Percentiles rank a stretch among this genome's conserved stretches.
Evolutionary conservation across 2,797 vertebrate genomes (phyloP).

Genomic region (Poecilia velifera): DNA sequence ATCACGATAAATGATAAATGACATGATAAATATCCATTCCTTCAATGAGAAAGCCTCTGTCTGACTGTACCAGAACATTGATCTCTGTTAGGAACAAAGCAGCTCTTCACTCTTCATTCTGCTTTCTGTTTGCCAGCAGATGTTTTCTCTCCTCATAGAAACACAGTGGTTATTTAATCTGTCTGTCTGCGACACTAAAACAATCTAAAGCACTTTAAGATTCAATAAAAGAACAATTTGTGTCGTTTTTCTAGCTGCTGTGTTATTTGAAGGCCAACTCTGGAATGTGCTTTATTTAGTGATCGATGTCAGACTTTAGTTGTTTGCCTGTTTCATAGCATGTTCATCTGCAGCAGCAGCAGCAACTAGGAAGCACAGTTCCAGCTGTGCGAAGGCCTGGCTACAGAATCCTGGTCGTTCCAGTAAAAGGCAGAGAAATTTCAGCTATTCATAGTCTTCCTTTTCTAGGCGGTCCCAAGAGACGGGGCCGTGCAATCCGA

Average conservation of each 20-base stretch:
- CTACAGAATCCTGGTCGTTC: conserved; percentile 62
- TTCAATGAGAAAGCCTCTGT: neutral
- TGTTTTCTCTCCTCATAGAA: conserved; percentile 11
- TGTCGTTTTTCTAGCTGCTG: neutral
- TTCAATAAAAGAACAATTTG: neutral
- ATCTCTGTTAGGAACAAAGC: neutral
- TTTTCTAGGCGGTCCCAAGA: conserved; percentile 63
- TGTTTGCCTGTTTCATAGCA: conserved; percentile 9
- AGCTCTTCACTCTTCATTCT: neutral
- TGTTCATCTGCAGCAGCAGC: conserved; percentile 15
- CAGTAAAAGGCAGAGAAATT: conserved; percentile 68
- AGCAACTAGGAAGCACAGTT: conserved; percentile 23
- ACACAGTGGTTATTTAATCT: conserved; percentile 7
- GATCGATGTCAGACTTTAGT: conserved; percentile 2
- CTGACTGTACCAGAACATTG: neutral
- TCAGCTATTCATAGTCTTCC: conserved; percentile 78
- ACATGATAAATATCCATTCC: too few relatives aligned
- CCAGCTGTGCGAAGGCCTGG: conserved; percentile 57
- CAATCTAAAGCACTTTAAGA: neutral
- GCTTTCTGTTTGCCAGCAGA: conserved; percentile 26
- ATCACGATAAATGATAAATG: too few relatives aligned
- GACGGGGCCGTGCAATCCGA: conserved; percentile 70
- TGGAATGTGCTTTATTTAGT: conserved; percentile 8
- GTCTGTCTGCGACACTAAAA: conserved; percentile 8
- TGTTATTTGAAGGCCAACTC: conserved; percentile 16